Base-by-base conservation (phyloP, 2,888 invertebrate genomes). In the Oxyscelio sp. region DNA sequence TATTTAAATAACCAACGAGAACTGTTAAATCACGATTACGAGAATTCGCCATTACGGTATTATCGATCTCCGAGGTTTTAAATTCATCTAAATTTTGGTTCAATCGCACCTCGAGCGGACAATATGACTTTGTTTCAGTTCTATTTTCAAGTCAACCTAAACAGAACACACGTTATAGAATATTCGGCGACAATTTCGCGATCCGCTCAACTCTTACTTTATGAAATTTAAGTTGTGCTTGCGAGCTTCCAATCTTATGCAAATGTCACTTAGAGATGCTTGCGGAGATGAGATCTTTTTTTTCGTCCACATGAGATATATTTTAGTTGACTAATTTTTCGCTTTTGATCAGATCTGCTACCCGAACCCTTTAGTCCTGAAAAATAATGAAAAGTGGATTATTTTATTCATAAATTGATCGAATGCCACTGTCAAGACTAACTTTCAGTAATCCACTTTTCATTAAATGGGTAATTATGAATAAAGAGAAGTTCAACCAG, bases 281-380 rank as follows among this genome's bases (percentile, higher is more conserved):
- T 22, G 24, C n/a, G 15, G 13, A 52, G 9, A 15, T 15, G 43
- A 43, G 8, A 15, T 43, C 3, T 48, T 34, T 34, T 34, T 56
- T 48, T 50, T 65, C 45, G 40, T 54, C 70, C 40, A 38, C 38
- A 45, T 43, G 17, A 22, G 21, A 74, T 34, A 24, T 65, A 27
- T 65, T 63, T 83, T 85, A 77, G 85, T 81, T 82, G 58, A 75
- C 50, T 82, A 82, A 54, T 75, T 70, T 75, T 77, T 65, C 71
- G 83, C 82, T 86, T 90, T 92, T 91, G 92, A 91, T 92, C 92
- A 89, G 89, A 86, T 90, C 90, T 88, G 91, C 90, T 85, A 77
- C 85, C 87, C 83, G 19, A 52, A 87, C 84, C 87, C 88, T 70
- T 88, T 90, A 90, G 89, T 88, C 87, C 85, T 85, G 85, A 66